Conservation (phyloP, 2,888 invertebrate genomes). For the Lasius fuliginosus region DNA sequence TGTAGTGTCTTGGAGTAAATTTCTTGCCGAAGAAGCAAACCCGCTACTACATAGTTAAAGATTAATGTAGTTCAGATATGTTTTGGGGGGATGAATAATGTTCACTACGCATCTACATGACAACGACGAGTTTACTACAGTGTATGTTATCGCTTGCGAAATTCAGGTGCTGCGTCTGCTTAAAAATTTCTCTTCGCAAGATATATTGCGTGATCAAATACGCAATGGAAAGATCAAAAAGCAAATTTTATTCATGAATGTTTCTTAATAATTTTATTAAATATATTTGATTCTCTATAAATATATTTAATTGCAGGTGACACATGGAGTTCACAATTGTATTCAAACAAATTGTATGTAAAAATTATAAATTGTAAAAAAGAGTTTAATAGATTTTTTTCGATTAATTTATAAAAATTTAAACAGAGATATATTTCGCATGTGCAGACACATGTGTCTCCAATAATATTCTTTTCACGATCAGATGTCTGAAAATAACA, state of each 20-base stretch:
- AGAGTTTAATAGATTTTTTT: not conserved
- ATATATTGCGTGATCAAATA: slow-evolving; percentile 28
- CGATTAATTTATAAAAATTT: not conserved
- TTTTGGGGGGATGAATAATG: slow-evolving; percentile 14
- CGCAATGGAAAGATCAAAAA: slow-evolving; percentile 1
- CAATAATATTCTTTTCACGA: not conserved
- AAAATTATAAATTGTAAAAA: not conserved
- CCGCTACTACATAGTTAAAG: not conserved
- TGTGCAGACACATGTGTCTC: not conserved
- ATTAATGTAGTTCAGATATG: slow-evolving; percentile 24
- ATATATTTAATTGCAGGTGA: not conserved
- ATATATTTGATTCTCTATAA: not conserved
- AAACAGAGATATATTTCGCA: not conserved
- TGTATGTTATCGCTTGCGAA: slow-evolving; percentile 34
- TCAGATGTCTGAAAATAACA: not conserved
- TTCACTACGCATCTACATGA: not conserved
- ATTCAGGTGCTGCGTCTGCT: slow-evolving; percentile 4
- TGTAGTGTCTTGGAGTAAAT: not conserved
- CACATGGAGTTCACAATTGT: not conserved
- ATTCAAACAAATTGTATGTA: not conserved
- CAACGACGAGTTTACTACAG: slow-evolving; percentile 25
- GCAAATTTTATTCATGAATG: not conserved
- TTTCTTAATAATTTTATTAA: not conserved
- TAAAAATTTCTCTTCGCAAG: slow-evolving; percentile 23
- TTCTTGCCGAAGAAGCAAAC: slow-evolving; percentile 9